These are phyloP conservation scores for Geodia barretti DNA, from an alignment of 37 sponge, comb jelly and placozoan species.

Conservation along the genomic window DNA sequence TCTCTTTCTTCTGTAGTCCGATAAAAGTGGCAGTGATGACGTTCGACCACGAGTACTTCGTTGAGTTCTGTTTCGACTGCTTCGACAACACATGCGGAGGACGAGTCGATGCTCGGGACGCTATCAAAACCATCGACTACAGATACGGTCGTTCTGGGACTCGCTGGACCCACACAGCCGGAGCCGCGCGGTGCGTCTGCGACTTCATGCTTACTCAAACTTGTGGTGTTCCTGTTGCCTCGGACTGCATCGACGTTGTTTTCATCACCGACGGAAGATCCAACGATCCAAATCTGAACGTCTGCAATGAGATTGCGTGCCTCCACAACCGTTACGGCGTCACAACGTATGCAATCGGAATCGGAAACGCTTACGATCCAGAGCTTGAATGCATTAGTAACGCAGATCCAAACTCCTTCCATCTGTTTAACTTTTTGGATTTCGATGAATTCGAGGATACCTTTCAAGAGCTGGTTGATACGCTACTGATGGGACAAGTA, in stretches of 20 bases:
- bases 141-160: no score
- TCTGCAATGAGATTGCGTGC: constrained; percentile 1
- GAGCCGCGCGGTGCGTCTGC: constrained; percentile 40
- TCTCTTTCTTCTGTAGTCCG: no score
- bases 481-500: no score
- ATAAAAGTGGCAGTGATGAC: no score
- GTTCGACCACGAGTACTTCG: no score
- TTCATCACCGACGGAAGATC: constrained; percentile 33
- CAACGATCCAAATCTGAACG: constrained; percentile 5
- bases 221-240: constrained; percentile 7
- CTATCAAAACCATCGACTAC: neutral
- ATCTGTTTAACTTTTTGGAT: constrained; percentile 1
- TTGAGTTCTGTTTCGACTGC: no score
- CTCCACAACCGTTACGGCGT: constrained; percentile 13
- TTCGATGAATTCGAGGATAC: constrained; percentile 34
- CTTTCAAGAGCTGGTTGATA: no score
- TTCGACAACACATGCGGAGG: no score
- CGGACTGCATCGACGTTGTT: constrained; percentile 35
- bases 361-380: constrained; percentile 14
- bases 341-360: constrained; percentile 39
- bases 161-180: neutral
- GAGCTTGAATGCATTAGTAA: neutral
- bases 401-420: neutral
- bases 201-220: neutral
- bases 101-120: neutral